Evolutionary conservation across 2,113 vertebrate species (phyloP).

Genomic region (Cercopithecus mona): DNA sequence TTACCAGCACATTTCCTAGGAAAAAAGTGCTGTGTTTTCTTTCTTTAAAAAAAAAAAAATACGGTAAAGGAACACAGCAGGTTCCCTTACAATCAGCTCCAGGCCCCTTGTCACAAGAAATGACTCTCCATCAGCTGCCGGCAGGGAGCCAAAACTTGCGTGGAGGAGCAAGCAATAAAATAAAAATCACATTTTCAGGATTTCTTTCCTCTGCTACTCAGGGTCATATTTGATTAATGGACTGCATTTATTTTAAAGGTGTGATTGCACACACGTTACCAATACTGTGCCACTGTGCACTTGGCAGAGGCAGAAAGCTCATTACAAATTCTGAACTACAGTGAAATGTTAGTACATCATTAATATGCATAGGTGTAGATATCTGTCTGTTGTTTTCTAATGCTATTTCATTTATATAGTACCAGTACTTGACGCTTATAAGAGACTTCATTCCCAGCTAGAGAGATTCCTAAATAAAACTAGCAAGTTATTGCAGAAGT

Average conservation of each 20-base stretch:
- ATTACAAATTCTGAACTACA: background rate
- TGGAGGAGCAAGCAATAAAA: slow-evolving; percentile 43
- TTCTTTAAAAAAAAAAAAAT: background rate
- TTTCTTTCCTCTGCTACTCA: slow-evolving; percentile 12
- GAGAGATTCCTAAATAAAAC: slow-evolving; percentile 70
- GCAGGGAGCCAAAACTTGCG: slow-evolving; percentile 35
- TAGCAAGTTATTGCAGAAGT: slow-evolving; percentile 62
- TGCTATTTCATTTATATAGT: slow-evolving; percentile 72
- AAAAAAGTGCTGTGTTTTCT: background rate
- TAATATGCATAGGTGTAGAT: slow-evolving; percentile 72
- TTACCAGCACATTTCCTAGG: background rate
- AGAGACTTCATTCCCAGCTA: slow-evolving; percentile 57
- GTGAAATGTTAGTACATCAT: slow-evolving; percentile 39
- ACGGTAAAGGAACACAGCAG: background rate
- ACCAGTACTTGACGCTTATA: slow-evolving; percentile 52
- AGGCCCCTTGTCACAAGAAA: background rate
- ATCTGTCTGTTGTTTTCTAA: slow-evolving; percentile 70
- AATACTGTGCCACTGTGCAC: background rate
- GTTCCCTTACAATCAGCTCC: background rate
- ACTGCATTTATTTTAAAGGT: slow-evolving; percentile 53
- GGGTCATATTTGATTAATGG: slow-evolving; percentile 42
- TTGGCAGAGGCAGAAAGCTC: background rate
- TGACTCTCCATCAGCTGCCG: background rate
- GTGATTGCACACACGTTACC: background rate
- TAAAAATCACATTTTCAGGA: slow-evolving; percentile 63